Conservation (phyloP, 1,140 invertebrate species). For the Dendroctonus valens region DNA sequence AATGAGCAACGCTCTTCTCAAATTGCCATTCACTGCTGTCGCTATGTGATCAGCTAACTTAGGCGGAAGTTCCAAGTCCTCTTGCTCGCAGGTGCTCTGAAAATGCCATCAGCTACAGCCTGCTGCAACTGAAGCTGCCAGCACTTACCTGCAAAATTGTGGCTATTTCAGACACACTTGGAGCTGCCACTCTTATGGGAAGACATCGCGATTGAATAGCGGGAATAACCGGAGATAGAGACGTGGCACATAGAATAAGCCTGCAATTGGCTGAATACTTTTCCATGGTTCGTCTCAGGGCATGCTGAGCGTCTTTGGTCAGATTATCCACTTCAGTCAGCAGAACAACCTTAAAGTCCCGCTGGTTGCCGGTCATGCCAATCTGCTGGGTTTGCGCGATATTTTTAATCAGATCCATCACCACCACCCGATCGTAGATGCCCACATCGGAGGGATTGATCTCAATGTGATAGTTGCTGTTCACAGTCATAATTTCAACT, state of each 20-base stretch:
- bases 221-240: constrained; percentile 91
- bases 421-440: constrained; percentile 92
- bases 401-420: constrained; percentile 97
- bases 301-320: constrained; percentile 98
- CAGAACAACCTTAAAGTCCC: constrained; percentile 96
- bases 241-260: constrained; percentile 92
- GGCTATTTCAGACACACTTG: constrained; percentile 75
- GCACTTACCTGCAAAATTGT: constrained; percentile 55
- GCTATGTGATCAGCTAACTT: constrained; percentile 80
- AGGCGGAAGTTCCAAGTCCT: constrained; percentile 74
- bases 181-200: constrained; percentile 86
- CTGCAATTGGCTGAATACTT: constrained; percentile 96
- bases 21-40: constrained; percentile 80
- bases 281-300: constrained; percentile 97
- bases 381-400: constrained; percentile 92
- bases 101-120: constrained; percentile 53
- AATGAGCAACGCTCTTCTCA: constrained; percentile 91
- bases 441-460: constrained; percentile 98
- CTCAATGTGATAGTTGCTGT: constrained; percentile 97
- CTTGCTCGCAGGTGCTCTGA: constrained; percentile 76
- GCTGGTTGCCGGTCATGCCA: constrained; percentile 79
- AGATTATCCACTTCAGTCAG: constrained; percentile 94
- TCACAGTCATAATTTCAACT: constrained; percentile 91
- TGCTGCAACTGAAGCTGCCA: background rate
- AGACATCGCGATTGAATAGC: constrained; percentile 95